Base-by-base conservation (phyloP, 2,888 invertebrate species). In the Diachrysia chrysitis region DNA sequence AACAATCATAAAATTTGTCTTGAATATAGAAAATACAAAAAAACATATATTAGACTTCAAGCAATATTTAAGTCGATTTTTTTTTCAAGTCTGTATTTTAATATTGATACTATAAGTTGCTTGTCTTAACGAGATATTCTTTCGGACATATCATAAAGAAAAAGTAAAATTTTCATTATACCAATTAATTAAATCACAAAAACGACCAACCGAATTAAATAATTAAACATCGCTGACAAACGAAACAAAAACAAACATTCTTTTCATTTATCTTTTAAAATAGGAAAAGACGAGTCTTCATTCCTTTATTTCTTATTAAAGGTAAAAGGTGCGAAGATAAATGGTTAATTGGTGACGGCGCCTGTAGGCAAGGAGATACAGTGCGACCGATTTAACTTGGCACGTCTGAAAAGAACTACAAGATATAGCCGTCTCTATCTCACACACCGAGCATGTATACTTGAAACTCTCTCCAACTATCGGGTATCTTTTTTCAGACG, bases 331-430 rank as follows among this genome's bases (percentile, higher is more conserved):
- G 69, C 68, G 51, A 66, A 69, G 76, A 82, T 83, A 82, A 78
- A 82, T 76, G 74, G 78, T 68, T 83, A 83, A 83, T 83, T 82
- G 83, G 56, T 65, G 66, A 63, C 57, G 79, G 82, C 81, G 81
- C 73, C 77, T 71, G 62, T 58, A 71, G 69, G 68, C 60, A 68
- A 66, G 63, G 66, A 63, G 68, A 69, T 77, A 69, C 65, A 61
- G 66, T 54, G 54, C 69, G 48, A 7, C 42, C 42, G 42, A 42
- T n/a, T n/a, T 42, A n/a, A n/a, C 42, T 42, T 42, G 42, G 42
- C 42, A 42, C 42, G 42, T 42, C 42, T 42, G n/a, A 14, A 42
- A n/a, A n/a, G 42, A n/a, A n/a, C n/a, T 42, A n/a, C 42, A n/a
- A n/a, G 3, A 42, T 42, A 42, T 42, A 0, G n/a, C n/a, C 42